A percentile compares a stretch with the other conserved stretches of the same genome.
Conservation (phyloP, 2,888 invertebrate species). For the Alsophila aescularia region DNA sequence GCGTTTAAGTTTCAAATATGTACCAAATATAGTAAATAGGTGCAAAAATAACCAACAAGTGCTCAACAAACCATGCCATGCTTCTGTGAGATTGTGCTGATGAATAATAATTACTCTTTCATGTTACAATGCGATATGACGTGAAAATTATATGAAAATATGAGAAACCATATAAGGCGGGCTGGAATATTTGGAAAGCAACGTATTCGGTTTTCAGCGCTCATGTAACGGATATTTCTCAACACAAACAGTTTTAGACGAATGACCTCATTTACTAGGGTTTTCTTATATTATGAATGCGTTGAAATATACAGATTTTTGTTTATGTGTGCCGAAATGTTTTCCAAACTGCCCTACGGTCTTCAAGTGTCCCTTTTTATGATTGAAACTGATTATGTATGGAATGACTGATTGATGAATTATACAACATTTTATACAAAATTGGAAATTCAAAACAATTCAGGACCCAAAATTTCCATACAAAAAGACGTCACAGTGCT, state of each 20-base stretch:
- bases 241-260: constrained; percentile 7
- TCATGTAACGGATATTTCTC: background rate
- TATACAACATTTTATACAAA: background rate
- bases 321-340: background rate
- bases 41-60: no score
- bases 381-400: no score
- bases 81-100: no score
- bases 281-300: background rate
- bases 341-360: background rate
- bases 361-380: background rate
- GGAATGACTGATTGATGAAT: no score
- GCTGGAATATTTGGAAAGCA: background rate
- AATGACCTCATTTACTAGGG: constrained; percentile 9
- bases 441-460: no score
- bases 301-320: background rate
- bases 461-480: background rate
- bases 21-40: no score
- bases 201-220: background rate
- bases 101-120: no score
- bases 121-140: background rate
- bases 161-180: background rate
- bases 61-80: no score
- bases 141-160: background rate
- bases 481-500: constrained; percentile 22
- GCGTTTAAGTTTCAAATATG: no score